These are phyloP conservation scores for Callocephalon fimbriatum DNA, from an alignment of 2,113 vertebrate species.

Conservation along the genomic window DNA sequence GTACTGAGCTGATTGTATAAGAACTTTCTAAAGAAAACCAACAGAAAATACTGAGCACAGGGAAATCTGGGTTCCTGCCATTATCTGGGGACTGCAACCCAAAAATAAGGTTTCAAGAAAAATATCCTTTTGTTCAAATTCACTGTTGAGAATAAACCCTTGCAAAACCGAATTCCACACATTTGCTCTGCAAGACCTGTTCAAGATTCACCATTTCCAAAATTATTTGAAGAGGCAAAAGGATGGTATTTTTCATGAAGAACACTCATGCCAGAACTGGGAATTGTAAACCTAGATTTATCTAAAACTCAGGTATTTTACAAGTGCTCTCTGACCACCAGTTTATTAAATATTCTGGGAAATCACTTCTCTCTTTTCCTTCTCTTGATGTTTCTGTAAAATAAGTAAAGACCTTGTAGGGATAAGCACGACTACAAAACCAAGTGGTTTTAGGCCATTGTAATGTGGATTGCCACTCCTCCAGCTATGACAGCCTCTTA, in stretches of 20 bases:
- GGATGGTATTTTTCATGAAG: neutral
- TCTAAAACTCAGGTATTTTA: neutral
- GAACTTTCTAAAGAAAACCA: neutral
- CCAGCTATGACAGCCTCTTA: neutral
- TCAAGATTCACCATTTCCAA: neutral
- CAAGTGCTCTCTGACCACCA: neutral
- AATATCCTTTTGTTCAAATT: neutral
- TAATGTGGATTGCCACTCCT: neutral
- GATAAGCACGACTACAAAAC: neutral
- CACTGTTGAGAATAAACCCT: neutral
- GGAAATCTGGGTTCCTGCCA: neutral
- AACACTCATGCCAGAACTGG: neutral
- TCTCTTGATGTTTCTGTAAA: neutral
- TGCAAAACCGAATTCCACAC: neutral
- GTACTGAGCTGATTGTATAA: neutral
- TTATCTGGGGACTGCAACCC: neutral
- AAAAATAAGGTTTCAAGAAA: neutral
- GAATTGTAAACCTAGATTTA: neutral
- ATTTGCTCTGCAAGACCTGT: neutral
- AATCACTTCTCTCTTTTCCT: neutral
- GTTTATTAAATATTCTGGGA: neutral
- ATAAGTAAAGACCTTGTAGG: neutral
- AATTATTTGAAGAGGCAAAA: neutral
- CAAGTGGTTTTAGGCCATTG: neutral
- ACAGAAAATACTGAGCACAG: neutral